Evolutionary conservation across 2,888 invertebrate genomes (phyloP).

Genomic region (Criorhina ranunculi): DNA sequence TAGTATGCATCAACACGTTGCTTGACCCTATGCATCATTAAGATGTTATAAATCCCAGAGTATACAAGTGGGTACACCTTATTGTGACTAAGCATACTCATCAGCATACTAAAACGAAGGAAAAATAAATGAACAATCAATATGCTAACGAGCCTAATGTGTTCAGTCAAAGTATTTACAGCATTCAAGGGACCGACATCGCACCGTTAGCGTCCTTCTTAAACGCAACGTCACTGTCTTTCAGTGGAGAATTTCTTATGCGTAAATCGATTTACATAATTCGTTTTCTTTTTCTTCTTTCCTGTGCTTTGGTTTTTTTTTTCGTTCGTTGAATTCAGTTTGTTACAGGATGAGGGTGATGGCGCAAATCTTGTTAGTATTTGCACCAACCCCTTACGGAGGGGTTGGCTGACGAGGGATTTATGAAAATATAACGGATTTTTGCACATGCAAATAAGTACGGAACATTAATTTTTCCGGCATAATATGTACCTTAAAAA

Average conservation of each 20-base stretch:
- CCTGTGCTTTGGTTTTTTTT: slow-evolving; percentile 37
- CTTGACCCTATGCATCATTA: slow-evolving; percentile 47
- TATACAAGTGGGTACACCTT: slow-evolving; percentile 1
- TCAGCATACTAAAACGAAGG: slow-evolving; percentile 57
- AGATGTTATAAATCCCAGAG: slow-evolving; percentile 39
- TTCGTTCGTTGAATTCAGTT: slow-evolving; percentile 57
- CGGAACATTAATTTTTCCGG: slow-evolving; percentile 72
- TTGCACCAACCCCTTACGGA: slow-evolving; percentile 44
- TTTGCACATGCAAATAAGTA: slow-evolving; percentile 75
- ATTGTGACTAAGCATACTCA: slow-evolving; percentile 56
- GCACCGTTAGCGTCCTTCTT: slow-evolving; percentile 3
- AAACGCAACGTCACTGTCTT: slow-evolving; percentile 52
- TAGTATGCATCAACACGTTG: slow-evolving; percentile 26
- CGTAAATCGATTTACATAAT: slow-evolving; percentile 76
- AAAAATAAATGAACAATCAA: slow-evolving; percentile 68
- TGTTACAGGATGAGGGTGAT: slow-evolving; percentile 59
- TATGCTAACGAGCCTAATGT: slow-evolving; percentile 73
- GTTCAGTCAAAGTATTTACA: slow-evolving; percentile 58
- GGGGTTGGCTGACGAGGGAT: slow-evolving; percentile 15
- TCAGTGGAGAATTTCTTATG: slow-evolving; percentile 54
- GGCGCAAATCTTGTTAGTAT: slow-evolving; percentile 65
- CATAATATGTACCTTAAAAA: slow-evolving; percentile 30
- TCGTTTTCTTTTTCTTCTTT: slow-evolving; percentile 36
- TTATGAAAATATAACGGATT: slow-evolving; percentile 70
- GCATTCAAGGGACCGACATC: neutral